phyloP scores from a whole-genome alignment of 37 sponge, comb jelly and placozoan genomes.

The Crambe crambe region DNA sequence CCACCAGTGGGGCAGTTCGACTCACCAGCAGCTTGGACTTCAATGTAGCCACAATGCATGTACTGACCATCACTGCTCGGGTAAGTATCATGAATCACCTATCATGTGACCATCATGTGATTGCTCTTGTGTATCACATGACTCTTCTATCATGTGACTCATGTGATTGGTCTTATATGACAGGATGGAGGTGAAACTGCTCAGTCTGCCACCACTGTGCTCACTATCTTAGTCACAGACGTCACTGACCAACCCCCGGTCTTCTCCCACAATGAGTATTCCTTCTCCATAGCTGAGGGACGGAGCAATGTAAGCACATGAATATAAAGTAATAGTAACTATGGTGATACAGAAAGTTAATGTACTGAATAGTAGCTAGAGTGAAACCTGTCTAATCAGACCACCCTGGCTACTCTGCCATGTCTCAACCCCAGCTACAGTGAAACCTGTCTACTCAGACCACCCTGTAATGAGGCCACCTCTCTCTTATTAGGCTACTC shows the following conservation, averaged over 20 bases:
- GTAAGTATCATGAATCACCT: neutral
- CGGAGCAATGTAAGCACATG: neutral
- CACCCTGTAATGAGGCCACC: too few species aligned
- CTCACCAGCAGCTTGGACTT: neutral
- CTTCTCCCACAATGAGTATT: constrained; percentile 15
- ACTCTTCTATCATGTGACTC: too few species aligned
- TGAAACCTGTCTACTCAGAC: too few species aligned
- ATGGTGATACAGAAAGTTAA: too few species aligned
- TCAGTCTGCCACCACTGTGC: neutral
- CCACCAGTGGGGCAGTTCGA: neutral
- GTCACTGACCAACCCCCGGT: constrained; percentile 9
- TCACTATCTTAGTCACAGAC: constrained; percentile 13
- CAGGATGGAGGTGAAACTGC: constrained; percentile 33
- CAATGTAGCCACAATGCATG: neutral
- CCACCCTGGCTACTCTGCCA: too few species aligned
- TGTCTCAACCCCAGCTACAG: too few species aligned
- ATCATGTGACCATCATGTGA: too few species aligned
- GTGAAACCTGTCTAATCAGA: too few species aligned
- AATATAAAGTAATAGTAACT: neutral
- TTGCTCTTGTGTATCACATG: too few species aligned
- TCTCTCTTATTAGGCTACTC: too few species aligned
- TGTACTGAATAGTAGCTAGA: too few species aligned
- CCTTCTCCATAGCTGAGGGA: constrained; percentile 18
- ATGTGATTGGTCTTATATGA: too few species aligned
- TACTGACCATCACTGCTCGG: neutral